Base-by-base conservation (phyloP, 2,113 vertebrate species). In the Paedocypris sp. region DNA sequence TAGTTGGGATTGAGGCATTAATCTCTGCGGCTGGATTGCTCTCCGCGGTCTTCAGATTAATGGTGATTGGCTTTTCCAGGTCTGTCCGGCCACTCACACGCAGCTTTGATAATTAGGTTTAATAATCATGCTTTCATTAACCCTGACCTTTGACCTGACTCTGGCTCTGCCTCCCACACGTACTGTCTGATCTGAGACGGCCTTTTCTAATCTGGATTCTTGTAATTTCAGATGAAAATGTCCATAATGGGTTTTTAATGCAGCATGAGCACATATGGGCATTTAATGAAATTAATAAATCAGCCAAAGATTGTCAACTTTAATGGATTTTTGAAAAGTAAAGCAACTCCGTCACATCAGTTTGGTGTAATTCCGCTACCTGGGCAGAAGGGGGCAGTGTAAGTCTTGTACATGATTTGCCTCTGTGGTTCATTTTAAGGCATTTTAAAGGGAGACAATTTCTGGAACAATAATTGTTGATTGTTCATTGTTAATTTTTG, bases 111-210 rank as follows among this genome's bases (percentile, higher is more conserved):
- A 79, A 82, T 85, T 80, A 79, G 70, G 56, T 80, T 79, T 69
- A 78, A 68, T 83, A 80, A 85, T 80, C 73, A 73, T 50, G 45
- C 35, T 72, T 77, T 70, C 63, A 82, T 76, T 77, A 76, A 65
- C 64, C 65, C 75, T 62, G 61, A 60, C 52, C 52, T 62, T 57
- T 32, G 15, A 58, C 23, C 62, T 66, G 16, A 60, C 4, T 46
- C 49, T 66, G 20, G 52, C 54, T 15, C 11, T 56, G 46, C 62
- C 46, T 8, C 32, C 36, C 38, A 38, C 53, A 52, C 31, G 32
- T 57, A 12, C 43, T 7, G 18, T 43, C 31, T 12, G 28, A 31
- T 42, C 20, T 45, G 18, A 29, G 31, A 12, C 36, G 59, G 59
- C 29, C 50, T 64, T 66, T 53, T 62, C 31, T 66, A 73, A 68